Evolutionary conservation across 2,113 vertebrate genomes (phyloP).

Genomic region (Ceyx margarethae): DNA sequence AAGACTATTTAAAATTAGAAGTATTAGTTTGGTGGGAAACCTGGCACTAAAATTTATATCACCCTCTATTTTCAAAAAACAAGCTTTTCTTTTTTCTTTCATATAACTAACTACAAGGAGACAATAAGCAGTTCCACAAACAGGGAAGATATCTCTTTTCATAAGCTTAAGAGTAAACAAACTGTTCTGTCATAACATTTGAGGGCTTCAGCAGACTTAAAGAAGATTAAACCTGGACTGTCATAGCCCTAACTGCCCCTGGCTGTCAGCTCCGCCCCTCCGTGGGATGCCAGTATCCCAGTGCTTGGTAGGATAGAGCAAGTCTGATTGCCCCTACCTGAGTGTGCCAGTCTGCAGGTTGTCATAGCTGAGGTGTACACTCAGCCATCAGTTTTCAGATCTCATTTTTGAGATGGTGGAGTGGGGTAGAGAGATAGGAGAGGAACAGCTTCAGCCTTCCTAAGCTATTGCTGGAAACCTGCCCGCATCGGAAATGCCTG

Average conservation of each 20-base stretch:
- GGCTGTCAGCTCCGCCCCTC: not conserved
- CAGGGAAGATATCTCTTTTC: not conserved
- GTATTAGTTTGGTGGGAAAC: not conserved
- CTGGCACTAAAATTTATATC: not conserved
- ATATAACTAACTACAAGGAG: not conserved
- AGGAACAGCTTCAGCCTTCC: not conserved
- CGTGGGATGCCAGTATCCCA: not conserved
- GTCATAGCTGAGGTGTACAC: not conserved
- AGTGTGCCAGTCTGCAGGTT: not conserved
- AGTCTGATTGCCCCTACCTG: not conserved
- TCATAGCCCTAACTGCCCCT: not conserved
- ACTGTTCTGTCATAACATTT: not conserved
- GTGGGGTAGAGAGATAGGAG: not conserved
- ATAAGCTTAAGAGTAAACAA: not conserved
- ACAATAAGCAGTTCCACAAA: not conserved
- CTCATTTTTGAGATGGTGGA: not conserved
- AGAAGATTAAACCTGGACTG: not conserved
- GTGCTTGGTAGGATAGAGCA: fast-evolving
- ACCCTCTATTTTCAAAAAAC: not conserved
- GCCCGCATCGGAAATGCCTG: not conserved
- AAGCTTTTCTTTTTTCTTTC: not conserved
- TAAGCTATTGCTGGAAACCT: not conserved
- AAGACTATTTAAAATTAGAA: not conserved
- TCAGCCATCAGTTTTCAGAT: not conserved
- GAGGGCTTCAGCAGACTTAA: not conserved